Evolutionary conservation across 2,113 vertebrate species (phyloP), one percentile per base, ranked within the genome.

Genomic region (Lanius collurio): DNA sequence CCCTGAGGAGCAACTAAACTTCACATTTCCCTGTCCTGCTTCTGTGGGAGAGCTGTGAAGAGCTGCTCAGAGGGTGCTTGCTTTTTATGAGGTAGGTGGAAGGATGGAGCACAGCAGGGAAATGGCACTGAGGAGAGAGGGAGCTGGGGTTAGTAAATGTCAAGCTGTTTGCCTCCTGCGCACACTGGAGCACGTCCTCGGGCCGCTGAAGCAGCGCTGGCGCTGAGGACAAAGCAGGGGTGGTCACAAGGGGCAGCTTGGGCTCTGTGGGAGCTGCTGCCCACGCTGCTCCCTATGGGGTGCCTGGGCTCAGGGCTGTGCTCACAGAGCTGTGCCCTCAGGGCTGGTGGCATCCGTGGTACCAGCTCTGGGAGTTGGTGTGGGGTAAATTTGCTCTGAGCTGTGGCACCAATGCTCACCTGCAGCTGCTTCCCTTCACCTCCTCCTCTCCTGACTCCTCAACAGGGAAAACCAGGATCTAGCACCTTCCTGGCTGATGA

Each of bases 101-200:
- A 89, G 87, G 89, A 60, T 87, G 77, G 65, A 94, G 78, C 57
- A 1, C 87, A 57, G 93, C 85, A 69, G 79, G 93, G 89, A 88
- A 84, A n/a, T 16, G 80, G 83, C 78, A 49, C 55, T 20, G 90
- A 67, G 60, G 49, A n/a, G 70, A 35, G 76, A 17, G 67, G 49
- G 78, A 76, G 86, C 52, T 31, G 71, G 56, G 31, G 62, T 84
- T 49, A 69, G 83, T 46, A 89, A 80, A 96, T 91, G 94, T 89
- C 93, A 92, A 71, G 57, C 83, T 67, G 77, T 83, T 91, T 28
- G 73, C 90, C 83, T 93, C 68, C 75, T 37, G 59, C 1, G 5
- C 4, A 2, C 1, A 0, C 78, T 56, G 4, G 16, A 75, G 49
- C 75, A 55, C 13, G 8, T 89, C 83, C 1, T 1, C n/a, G 24